Evolutionary conservation across 2,797 vertebrate species (phyloP), one percentile per base, ranked within the genome.

Genomic region (Potorous gilbertii): DNA sequence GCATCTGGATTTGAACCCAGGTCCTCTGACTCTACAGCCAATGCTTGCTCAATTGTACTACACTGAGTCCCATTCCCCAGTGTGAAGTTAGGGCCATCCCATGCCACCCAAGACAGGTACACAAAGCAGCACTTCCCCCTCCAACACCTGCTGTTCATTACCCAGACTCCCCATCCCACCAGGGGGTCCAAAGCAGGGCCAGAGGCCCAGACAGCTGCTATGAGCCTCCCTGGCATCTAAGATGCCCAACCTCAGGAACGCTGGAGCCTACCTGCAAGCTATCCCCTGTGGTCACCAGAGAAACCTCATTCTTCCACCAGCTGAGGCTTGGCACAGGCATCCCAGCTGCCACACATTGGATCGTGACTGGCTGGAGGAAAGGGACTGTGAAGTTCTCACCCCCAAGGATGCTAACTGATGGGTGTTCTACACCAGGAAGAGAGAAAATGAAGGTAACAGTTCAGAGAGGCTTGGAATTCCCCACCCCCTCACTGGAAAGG

Each of bases 241-340:
- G 27, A 62, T 56, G 40, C 0, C 57, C 56, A 95, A 55, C 3
- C 56, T 54, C 16, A 14, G 90, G 55, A 12, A 91, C 34, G 56
- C 59, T 12, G 50, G n/a, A 92, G 55, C 40, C 0, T 97, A 98
- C 98, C 98, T 98, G 97, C 31, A 98, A 96, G 13, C 4, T 96
- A 16, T 97, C 95, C 56, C 97, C 97, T 0, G 62, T 92, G 90
- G 96, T 94, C 55, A 96, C 95, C 74, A 98, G 94, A 50, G 93
- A 95, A 31, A 95, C 90, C 5, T 98, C 98, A 27, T 98, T 97
- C 96, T 98, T 98, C 98, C 98, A 98, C 98, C 98, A 98, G 92
- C 92, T 94, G 66, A 98, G 97, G 87, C 95, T 97, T 0, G 98
- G 98, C 8, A 96, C 5, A 0, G 98, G 98, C 18, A 94, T 93